Evolutionary conservation across 2,888 invertebrate genomes (phyloP).

Genomic region (Netelia virgata): DNA sequence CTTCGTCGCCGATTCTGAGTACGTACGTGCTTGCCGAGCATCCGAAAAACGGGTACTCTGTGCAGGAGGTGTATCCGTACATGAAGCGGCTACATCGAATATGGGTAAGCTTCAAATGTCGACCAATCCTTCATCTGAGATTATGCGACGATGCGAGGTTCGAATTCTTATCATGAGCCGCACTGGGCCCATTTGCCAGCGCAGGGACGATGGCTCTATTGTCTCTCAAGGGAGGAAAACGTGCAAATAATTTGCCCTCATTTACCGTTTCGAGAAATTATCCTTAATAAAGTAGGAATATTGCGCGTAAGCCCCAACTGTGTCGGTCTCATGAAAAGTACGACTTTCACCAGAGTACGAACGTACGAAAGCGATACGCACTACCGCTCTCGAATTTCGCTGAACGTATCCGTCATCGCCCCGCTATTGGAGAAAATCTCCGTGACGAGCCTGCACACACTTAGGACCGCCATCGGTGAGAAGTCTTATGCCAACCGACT

Average conservation of each 20-base stretch:
- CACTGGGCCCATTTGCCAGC: background rate
- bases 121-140: background rate
- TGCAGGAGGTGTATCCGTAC: background rate
- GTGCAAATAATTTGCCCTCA: background rate
- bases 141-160: background rate
- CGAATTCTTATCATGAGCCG: background rate
- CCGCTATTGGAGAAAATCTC: background rate
- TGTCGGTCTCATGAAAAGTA: background rate
- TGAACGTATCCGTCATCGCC: conserved; percentile 10
- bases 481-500: no score
- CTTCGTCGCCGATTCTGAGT: background rate
- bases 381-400: background rate
- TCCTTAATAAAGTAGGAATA: background rate
- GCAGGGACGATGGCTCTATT: conserved; percentile 17
- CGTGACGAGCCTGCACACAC: no score
- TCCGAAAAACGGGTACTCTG: background rate
- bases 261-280: background rate
- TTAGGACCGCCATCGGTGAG: background rate
- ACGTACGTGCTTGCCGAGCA: background rate
- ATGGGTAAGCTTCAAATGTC: conserved; percentile 15
- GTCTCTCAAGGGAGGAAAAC: background rate
- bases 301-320: conserved; percentile 1
- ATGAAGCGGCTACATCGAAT: background rate
- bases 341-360: background rate
- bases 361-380: background rate